Percentiles rank a stretch among this genome's conserved stretches.
phyloP scores from a whole-genome alignment of 2,888 invertebrate species.

The Omphaloscelis lunosa region DNA sequence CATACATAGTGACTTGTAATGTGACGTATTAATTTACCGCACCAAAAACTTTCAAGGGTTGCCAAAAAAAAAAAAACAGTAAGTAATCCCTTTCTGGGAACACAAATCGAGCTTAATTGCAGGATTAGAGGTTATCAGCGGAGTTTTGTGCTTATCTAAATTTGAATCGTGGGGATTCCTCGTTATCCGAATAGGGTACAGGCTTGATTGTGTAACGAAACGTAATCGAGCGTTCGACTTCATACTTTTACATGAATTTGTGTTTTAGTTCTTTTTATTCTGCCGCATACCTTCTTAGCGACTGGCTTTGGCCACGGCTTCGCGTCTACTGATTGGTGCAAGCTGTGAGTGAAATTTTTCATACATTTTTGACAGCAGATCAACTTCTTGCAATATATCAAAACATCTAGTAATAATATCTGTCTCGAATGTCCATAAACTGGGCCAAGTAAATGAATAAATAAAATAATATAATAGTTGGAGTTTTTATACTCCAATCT shows the following conservation, averaged over 20 bases:
- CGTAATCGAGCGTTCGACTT: constrained; percentile 1
- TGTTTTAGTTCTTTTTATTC: not conserved
- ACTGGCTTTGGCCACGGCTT: not conserved
- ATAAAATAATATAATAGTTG: no score
- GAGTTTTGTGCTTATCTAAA: constrained; percentile 52
- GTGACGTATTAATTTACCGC: constrained; percentile 16
- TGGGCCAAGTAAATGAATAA: no score
- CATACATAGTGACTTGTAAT: no score
- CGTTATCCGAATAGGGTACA: constrained; percentile 26
- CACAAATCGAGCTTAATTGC: constrained; percentile 40
- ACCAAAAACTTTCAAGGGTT: constrained; percentile 6
- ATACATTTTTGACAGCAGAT: not conserved
- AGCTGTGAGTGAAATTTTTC: not conserved
- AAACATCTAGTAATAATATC: not conserved
- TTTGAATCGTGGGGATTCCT: constrained; percentile 37
- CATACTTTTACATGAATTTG: constrained; percentile 9
- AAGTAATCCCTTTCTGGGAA: constrained; percentile 20
- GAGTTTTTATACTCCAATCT: no score
- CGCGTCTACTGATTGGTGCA: not conserved
- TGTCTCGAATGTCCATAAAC: not conserved
- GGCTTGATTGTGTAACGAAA: constrained; percentile 25
- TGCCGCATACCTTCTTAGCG: not conserved
- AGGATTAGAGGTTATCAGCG: constrained; percentile 41
- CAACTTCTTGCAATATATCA: not conserved
- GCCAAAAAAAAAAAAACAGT: constrained; percentile 14